phyloP scores from a whole-genome alignment of 2,113 vertebrate species.

The Pantherophis guttatus region DNA sequence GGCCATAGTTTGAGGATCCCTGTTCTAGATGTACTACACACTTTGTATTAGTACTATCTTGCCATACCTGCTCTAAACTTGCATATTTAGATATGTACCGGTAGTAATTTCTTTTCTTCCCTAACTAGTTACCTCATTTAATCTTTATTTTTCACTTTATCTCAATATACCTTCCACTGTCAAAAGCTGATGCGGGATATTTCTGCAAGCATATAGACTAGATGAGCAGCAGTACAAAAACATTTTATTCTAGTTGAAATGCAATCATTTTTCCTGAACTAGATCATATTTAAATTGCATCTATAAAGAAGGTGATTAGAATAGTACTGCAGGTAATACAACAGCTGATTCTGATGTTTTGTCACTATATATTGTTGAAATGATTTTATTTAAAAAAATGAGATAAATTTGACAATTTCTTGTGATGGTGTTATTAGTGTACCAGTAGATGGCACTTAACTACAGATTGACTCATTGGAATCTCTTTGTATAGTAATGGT shows the following conservation, averaged over 20 bases:
- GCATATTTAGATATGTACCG: background rate
- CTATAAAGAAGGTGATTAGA: background rate
- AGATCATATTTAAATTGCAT: background rate
- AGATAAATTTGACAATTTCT: background rate
- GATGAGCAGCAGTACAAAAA: background rate
- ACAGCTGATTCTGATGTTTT: background rate
- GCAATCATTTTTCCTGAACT: background rate
- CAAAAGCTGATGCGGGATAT: background rate
- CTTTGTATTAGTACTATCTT: background rate
- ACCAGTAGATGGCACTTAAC: constrained; percentile 57
- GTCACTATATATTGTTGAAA: no score
- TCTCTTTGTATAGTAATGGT: background rate
- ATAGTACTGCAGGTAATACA: background rate
- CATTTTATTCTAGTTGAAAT: background rate
- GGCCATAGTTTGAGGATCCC: no score
- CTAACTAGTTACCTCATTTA: background rate
- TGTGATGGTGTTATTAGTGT: background rate
- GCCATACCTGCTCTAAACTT: background rate
- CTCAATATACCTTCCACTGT: background rate
- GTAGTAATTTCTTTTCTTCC: background rate
- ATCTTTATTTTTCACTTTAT: background rate
- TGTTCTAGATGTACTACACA: background rate
- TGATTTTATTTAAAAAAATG: background rate
- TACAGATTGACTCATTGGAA: background rate
- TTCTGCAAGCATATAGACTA: background rate